Base-by-base conservation (phyloP, 2,888 invertebrate species). In the Lordiphosa fenestrarum region DNA sequence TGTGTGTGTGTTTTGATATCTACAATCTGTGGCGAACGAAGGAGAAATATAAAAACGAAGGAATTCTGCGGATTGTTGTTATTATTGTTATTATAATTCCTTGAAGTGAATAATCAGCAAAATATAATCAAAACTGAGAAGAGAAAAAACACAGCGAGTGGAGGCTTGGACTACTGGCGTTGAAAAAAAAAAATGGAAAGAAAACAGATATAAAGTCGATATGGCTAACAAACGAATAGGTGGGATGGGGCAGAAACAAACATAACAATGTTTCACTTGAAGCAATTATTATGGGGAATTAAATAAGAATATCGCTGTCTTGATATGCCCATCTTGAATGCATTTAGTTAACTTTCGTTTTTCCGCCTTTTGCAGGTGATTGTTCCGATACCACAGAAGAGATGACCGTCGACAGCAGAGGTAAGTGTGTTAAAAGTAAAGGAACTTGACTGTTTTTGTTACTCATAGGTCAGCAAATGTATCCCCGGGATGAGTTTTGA, bases 391-490 rank as follows among this genome's bases (percentile, higher is more conserved):
- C 87, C 68, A 81, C 87, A 71, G 88, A 89, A 85, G 88, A 89
- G 83, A 89, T 89, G 88, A 88, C 88, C 76, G 86, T 88, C 73
- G 89, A 89, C 85, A 88, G 88, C 84, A 87, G 88, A 88, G 89
- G 89, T 89, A 73, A 84, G 87, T 86, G 30, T 30, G 30, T 7
- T 9, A 25, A 25, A 7, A 30, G 23, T 4, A 6, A 4, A 25
- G 25, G 7, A 30, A 30, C 30, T 30, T 30, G 30, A 9, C 9
- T 10, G 10, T 30, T 30, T 3, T 10, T 9, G 7, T 7, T 25
- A 25, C 7, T 19, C 19, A 2, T 19, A 3, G 19, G 2, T 19
- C 4, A 19, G 19, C 7, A 25, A 25, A 25, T 25, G 7, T 25
- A 7, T 25, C 2, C 7, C 7, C 7, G 25, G 25, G 2, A 25